Evolutionary conservation across 1,140 invertebrate genomes (phyloP).

Genomic region (Pseudomyrmex sp.): DNA sequence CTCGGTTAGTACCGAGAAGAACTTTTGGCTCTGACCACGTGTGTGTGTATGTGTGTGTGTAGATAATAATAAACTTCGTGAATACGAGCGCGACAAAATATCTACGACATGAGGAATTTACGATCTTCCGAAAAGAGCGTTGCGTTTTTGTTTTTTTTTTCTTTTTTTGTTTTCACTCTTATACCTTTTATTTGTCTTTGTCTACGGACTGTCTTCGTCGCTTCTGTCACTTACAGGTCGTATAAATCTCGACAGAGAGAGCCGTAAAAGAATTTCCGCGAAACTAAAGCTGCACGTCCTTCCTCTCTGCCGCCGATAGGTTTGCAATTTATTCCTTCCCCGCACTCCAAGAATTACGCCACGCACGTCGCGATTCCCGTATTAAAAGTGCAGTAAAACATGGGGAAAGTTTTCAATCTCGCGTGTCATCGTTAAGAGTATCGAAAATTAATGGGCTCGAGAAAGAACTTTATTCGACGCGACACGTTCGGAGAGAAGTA

Average conservation of each 20-base stretch:
- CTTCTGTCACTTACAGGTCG: conserved; percentile 80
- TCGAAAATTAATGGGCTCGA: neutral
- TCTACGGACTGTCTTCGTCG: conserved; percentile 69
- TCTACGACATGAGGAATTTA: conserved; percentile 39
- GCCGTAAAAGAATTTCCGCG: conserved; percentile 70
- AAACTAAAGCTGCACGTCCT: conserved; percentile 59
- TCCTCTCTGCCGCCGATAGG: conserved; percentile 74
- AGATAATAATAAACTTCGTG: neutral
- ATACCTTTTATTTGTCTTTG: conserved; percentile 72
- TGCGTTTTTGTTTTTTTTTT: neutral
- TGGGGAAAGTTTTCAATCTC: conserved; percentile 1
- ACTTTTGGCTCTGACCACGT: no score
- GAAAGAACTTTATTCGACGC: neutral
- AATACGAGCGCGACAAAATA: conserved; percentile 31
- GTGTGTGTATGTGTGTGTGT: no score
- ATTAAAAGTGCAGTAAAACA: conserved; percentile 37
- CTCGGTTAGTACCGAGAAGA: no score
- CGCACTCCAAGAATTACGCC: conserved; percentile 46
- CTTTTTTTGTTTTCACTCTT: conserved; percentile 50
- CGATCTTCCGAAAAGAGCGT: conserved; percentile 21
- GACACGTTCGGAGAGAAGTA: neutral
- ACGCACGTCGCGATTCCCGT: conserved; percentile 11
- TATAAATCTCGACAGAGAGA: conserved; percentile 77
- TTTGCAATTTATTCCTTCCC: conserved; percentile 74
- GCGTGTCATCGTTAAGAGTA: neutral